Base-by-base conservation (phyloP, 2,113 vertebrate genomes). In the Megaceryle torquata region DNA sequence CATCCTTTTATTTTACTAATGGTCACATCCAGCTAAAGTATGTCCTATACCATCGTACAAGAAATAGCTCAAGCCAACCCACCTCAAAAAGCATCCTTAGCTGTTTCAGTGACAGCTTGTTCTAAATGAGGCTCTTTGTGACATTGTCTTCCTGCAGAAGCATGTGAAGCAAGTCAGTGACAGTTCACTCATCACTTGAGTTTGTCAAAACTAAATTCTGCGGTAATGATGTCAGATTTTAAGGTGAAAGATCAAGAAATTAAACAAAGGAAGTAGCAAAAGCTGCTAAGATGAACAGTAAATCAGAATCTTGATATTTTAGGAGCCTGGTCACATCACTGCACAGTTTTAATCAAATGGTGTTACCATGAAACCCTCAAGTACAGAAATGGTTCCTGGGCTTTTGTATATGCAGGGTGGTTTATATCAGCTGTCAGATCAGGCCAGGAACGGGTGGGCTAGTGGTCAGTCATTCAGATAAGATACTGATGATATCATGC, bases 381-480 rank as follows among this genome's bases (percentile, higher is more conserved):
- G 11, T 5, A 12, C 39, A 80, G 41, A 81, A 50, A 21, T 2
- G 5, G 26, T 14, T 53, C 22, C 80, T 43, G 26, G 39, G 14
- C 44, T 89, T 91, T 65, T 57, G 20, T n/a, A 29, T 28, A 54
- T 20, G 39, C 60, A 85, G 54, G 9, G 41, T 46, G 33, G 48
- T 86, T 96, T 90, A 21, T n/a, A 81, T 22, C 37, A 64, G 26
- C 51, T 93, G 39, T 70, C 65, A 69, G 59, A 57, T 35, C 12
- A 31, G 60, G 43, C 43, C 53, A 57, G 26, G 61, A 56, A 39
- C 0, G 1, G 26, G 10, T 91, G 26, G 50, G 67, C 64, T 43
- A 26, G 19, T 46, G 50, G 35, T 64, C 64, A 83, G 10, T 41
- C 20, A 53, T 94, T 93, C 82, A 72, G 28, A 7, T 39, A 80